phyloP scores from a whole-genome alignment of 2,113 vertebrate genomes.

The Catharus minimus region DNA sequence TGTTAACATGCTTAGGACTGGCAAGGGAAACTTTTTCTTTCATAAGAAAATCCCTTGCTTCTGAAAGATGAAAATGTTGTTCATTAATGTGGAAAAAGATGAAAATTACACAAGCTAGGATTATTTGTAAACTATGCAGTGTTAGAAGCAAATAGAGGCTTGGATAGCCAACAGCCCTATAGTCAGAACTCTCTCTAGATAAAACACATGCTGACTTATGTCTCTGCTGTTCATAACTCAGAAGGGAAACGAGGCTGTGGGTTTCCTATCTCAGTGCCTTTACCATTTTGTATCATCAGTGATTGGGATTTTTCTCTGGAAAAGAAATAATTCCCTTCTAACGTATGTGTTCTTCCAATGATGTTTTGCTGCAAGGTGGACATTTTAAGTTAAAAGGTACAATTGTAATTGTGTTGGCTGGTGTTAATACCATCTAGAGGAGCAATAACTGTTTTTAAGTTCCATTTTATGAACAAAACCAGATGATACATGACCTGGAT shows the following conservation, averaged over 20 bases:
- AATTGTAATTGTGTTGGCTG: background rate
- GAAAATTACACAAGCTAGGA: background rate
- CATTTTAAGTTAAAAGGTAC: background rate
- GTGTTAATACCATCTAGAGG: background rate
- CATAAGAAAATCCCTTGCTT: background rate
- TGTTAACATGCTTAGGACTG: background rate
- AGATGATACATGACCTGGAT: background rate
- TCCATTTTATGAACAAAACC: background rate
- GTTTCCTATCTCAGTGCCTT: background rate
- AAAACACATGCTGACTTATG: background rate
- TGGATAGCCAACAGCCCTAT: background rate
- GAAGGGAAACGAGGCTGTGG: rapidly evolving
- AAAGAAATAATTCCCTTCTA: background rate
- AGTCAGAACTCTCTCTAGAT: background rate
- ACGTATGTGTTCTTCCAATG: background rate
- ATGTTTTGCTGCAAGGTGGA: background rate
- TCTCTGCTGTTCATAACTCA: background rate
- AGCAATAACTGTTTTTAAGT: background rate
- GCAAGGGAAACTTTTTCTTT: background rate
- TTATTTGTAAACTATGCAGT: background rate
- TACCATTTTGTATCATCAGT: background rate
- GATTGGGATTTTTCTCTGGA: background rate
- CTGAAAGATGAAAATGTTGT: background rate
- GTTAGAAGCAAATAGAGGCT: background rate
- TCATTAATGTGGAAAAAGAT: background rate